These are phyloP conservation scores for Lomographa bimaculata DNA, from an alignment of 2,888 invertebrate genomes.

Conservation along the genomic window DNA sequence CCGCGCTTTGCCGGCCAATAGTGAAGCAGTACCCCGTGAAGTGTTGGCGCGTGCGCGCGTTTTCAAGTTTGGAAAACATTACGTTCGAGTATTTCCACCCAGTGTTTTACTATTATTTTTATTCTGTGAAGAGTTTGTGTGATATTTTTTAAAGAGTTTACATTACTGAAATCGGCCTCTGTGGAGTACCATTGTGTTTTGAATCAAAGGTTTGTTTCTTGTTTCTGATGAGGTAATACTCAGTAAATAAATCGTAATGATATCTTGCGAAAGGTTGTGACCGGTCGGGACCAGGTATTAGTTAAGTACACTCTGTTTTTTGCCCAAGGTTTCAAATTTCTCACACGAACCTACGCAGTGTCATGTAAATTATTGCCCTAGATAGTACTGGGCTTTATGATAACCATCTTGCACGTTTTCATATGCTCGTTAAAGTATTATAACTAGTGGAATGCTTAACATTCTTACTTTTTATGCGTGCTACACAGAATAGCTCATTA, in stretches of 20 bases:
- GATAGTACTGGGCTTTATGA: slow-evolving; percentile 9
- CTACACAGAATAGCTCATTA: too few species aligned
- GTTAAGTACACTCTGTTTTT: slow-evolving; percentile 7
- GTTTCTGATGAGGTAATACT: slow-evolving; percentile 44
- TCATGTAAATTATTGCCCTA: slow-evolving; percentile 20
- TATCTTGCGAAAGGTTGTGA: slow-evolving; percentile 51
- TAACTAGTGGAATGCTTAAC: too few species aligned
- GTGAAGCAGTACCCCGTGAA: slow-evolving; percentile 58
- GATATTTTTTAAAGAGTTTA: slow-evolving; percentile 23
- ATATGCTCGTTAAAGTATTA: too few species aligned
- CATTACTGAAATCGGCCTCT: too few species aligned
- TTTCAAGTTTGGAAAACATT: slow-evolving; percentile 40
- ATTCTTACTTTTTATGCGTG: too few species aligned
- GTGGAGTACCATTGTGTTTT: slow-evolving; percentile 9
- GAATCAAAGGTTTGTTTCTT: slow-evolving; percentile 51
- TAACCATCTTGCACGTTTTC: slow-evolving; percentile 4
- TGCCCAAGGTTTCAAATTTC: slow-evolving; percentile 16
- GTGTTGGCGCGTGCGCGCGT: slow-evolving; percentile 56
- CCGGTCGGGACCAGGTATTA: slow-evolving; percentile 16
- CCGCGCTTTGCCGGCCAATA: slow-evolving; percentile 66
- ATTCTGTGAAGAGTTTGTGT: slow-evolving; percentile 26
- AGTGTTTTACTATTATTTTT: slow-evolving; percentile 20
- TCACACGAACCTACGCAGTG: slow-evolving; percentile 4
- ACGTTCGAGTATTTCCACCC: slow-evolving; percentile 24
- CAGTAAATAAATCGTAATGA: slow-evolving; percentile 50